Percentiles rank a stretch among this genome's conserved stretches.
These are phyloP conservation scores for Nematopogon swammerdamellus DNA, from an alignment of 2,888 invertebrate species.

Conservation along the genomic window DNA sequence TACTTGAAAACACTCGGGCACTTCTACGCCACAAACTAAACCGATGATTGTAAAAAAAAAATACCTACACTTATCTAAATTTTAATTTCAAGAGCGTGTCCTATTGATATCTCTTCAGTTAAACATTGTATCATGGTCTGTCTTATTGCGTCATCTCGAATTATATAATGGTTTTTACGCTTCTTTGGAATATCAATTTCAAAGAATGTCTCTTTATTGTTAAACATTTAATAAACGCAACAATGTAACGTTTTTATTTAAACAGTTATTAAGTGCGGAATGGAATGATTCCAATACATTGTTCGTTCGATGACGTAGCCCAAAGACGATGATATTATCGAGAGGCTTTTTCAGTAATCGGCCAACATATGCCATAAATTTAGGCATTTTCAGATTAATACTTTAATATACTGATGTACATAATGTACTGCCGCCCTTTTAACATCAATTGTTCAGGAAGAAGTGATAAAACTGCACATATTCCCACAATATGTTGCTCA, in stretches of 20 bases:
- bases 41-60: too few species aligned
- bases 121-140: slow-evolving; percentile 2
- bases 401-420: not conserved
- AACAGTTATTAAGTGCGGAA: too few species aligned
- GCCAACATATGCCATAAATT: slow-evolving; percentile 1
- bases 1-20: too few species aligned
- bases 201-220: not conserved
- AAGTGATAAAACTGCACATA: too few species aligned
- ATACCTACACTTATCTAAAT: too few species aligned
- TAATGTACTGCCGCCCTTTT: too few species aligned
- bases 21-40: too few species aligned
- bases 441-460: too few species aligned
- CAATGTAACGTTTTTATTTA: too few species aligned
- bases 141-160: slow-evolving; percentile 1
- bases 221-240: too few species aligned
- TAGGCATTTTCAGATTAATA: not conserved
- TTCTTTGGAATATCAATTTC: not conserved
- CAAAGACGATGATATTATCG: not conserved
- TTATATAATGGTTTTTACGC: slow-evolving; percentile 2
- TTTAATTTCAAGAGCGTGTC: not conserved
- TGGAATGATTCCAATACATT: too few species aligned
- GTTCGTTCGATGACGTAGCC: not conserved
- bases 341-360: not conserved
- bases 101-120: slow-evolving; percentile 2
- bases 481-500: too few species aligned